Evolutionary conservation across 2,888 invertebrate species (phyloP), one percentile per base, ranked within the genome.

Genomic region (Tinea semifulvella): DNA sequence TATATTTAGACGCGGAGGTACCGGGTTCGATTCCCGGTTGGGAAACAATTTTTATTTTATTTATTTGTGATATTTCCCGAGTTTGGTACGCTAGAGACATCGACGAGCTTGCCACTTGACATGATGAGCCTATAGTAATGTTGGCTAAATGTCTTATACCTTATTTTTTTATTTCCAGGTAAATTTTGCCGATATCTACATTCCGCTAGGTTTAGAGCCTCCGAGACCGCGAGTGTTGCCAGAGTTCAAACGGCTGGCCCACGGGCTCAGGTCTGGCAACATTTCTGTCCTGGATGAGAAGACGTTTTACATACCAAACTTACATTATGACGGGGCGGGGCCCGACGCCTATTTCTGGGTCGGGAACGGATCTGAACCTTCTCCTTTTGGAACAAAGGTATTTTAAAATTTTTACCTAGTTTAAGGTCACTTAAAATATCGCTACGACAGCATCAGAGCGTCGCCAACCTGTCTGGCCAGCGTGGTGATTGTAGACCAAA

Each of bases 301-400:
- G 72, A 95, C 96, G 0, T 90, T 96, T 71, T 91, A 91, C 71
- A 94, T 96, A 52, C 94, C 95, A 5, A 94, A 95, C 75, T 76
- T 96, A 54, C 94, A 94, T 60, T 96, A 95, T 62, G 95, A 96
- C 57, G 95, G 95, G 20, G 91, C 89, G 1, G 95, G 94, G 0
- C 94, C 94, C 1, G 95, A 95, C 63, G 94, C 95, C 1, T 95
- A 93, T 70, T 96, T 96, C 72, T 94, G 93, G 92, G 94, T 94
- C n/a, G 95, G 96, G 11, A 94, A 89, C 56, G 95, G 94, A 3
- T 79, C 87, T 0, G 90, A 92, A 53, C 94, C 94, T 0, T 88
- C 85, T 56, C 82, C 89, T 13, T 88, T 89, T 68, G 95, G 95
- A 19, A 88, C 88, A 53, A 95, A 94, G 83, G 88, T 87, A 40